Percentiles rank a stretch among this genome's conserved stretches.
phyloP scores from a whole-genome alignment of 2,113 vertebrate genomes.

The Cyprinodon brontotheroides region DNA sequence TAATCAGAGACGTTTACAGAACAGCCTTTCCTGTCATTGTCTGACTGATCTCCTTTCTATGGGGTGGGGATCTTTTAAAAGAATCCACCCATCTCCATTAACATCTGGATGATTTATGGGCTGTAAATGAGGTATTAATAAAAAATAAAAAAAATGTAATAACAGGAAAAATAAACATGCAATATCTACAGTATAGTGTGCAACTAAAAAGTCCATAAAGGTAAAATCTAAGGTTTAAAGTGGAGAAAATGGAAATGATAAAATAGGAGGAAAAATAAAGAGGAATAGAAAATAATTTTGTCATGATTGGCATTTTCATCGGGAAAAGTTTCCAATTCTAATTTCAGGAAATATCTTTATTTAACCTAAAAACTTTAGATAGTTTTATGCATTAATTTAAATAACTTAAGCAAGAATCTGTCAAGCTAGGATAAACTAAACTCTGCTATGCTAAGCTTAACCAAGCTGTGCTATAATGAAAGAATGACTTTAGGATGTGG shows the following conservation, averaged over 20 bases:
- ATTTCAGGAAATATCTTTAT: no score
- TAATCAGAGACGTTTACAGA: conserved; percentile 26
- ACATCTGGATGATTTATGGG: conserved; percentile 17
- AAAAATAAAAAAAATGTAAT: neutral
- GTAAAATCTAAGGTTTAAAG: neutral
- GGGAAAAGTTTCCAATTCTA: no score
- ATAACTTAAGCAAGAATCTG: no score
- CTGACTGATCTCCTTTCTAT: conserved; percentile 12
- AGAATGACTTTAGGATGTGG: no score
- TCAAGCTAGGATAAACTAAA: no score
- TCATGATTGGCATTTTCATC: no score
- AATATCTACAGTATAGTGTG: neutral
- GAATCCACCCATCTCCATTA: conserved; percentile 44
- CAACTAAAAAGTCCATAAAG: no score
- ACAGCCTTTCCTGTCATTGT: conserved; percentile 67
- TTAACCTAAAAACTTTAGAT: no score
- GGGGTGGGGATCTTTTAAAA: conserved; percentile 17
- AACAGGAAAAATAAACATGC: neutral
- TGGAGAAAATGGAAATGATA: neutral
- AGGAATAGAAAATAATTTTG: neutral
- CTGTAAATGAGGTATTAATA: neutral
- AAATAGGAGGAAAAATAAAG: no score
- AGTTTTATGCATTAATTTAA: no score
- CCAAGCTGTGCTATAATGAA: no score
- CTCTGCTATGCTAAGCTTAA: no score